Conservation (phyloP, 2,797 vertebrate genomes). For the Netta rufina region DNA sequence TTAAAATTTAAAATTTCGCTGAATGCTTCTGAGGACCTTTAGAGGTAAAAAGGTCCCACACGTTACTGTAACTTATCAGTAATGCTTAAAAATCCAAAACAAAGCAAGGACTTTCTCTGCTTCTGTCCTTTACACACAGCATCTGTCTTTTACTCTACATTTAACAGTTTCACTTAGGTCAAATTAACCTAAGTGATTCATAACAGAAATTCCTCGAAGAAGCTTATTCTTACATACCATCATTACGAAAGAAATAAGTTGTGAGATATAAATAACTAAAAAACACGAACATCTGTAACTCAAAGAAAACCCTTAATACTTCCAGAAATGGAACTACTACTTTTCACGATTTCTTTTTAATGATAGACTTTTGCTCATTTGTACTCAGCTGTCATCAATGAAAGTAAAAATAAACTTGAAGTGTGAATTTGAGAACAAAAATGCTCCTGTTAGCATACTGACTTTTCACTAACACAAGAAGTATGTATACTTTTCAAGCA, state of each 20-base stretch:
- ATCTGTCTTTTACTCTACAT: background rate
- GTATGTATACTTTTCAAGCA: background rate
- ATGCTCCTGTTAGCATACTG: background rate
- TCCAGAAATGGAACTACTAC: background rate
- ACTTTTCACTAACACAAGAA: background rate
- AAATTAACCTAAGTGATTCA: background rate
- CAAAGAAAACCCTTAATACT: background rate
- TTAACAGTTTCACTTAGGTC: background rate
- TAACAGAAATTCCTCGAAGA: background rate
- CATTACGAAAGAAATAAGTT: background rate
- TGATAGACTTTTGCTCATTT: background rate
- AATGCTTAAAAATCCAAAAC: background rate
- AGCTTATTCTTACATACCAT: background rate
- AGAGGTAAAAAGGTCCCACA: background rate
- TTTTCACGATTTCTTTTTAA: background rate
- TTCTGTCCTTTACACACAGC: background rate
- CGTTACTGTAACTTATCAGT: background rate
- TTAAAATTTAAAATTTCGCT: background rate
- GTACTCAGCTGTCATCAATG: background rate
- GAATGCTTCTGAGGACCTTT: background rate
- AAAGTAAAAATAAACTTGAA: conserved; percentile 9
- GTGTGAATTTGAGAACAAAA: background rate
- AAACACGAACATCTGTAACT: background rate
- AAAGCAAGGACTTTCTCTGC: background rate
- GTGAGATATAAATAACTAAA: background rate